These are phyloP conservation scores for Premnoplex brunnescens DNA, from an alignment of 2,797 vertebrate species.

Conservation along the genomic window DNA sequence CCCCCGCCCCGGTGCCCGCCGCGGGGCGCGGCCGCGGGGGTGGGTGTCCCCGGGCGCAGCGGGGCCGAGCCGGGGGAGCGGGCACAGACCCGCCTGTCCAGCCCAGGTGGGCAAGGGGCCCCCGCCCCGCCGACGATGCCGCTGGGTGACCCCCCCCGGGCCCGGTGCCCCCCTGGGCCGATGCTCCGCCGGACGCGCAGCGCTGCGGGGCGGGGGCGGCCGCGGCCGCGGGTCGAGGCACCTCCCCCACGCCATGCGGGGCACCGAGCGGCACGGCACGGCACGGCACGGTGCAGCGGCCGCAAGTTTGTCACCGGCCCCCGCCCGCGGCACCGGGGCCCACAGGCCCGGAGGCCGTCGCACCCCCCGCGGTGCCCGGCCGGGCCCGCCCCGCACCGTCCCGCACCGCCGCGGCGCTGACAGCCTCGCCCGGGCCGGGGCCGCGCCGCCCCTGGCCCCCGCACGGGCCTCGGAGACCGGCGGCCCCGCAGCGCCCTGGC, in stretches of 20 bases:
- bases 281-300: not conserved
- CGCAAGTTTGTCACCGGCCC: constrained; percentile 20
- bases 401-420: not conserved
- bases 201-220: not conserved
- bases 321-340: constrained; percentile 24
- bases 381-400: not conserved
- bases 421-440: constrained; percentile 55
- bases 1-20: not conserved
- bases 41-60: not conserved
- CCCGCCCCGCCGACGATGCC: not conserved
- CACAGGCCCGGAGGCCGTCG: not conserved
- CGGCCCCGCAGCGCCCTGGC: not conserved
- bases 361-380: not conserved
- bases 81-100: not conserved
- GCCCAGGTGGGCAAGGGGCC: not conserved
- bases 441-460: constrained; percentile 15
- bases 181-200: not conserved
- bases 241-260: not conserved
- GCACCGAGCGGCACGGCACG: not conserved
- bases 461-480: constrained; percentile 2
- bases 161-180: not conserved
- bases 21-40: not conserved
- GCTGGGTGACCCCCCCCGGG: not conserved
- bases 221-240: not conserved
- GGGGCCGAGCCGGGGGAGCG: not conserved